Percentiles rank a stretch among this genome's conserved stretches.
These are phyloP conservation scores for Orthonyx spaldingii DNA, from an alignment of 2,113 vertebrate species.

Conservation along the genomic window DNA sequence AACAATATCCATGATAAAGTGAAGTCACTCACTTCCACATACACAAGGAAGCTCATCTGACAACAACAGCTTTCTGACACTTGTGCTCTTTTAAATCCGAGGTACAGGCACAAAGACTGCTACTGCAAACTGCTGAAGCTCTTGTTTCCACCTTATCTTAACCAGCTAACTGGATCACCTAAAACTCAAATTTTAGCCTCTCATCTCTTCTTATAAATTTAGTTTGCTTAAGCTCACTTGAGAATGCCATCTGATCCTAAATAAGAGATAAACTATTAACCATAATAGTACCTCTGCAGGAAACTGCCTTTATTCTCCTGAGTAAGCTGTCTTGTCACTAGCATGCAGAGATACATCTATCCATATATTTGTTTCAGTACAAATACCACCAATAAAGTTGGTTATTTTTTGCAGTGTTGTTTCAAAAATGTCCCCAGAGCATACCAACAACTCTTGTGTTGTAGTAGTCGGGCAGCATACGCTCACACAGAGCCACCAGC, in stretches of 20 bases:
- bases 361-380: not conserved
- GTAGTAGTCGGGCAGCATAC: slow-evolving; percentile 98
- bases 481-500: slow-evolving; percentile 93
- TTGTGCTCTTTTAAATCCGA: not conserved
- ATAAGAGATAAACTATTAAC: not conserved
- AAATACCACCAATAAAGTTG: not conserved
- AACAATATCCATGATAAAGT: not conserved
- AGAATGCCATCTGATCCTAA: not conserved
- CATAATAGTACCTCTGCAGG: not conserved
- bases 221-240: not conserved
- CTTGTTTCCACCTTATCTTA: not conserved
- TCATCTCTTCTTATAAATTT: not conserved
- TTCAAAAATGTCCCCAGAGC: slow-evolving; percentile 18
- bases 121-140: not conserved
- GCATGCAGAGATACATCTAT: not conserved
- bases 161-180: not conserved
- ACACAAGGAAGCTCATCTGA: not conserved
- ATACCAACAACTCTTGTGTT: slow-evolving; percentile 97
- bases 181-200: not conserved
- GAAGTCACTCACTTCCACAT: not conserved
- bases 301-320: not conserved
- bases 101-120: not conserved
- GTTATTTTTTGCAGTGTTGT: not conserved
- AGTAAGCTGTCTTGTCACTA: not conserved
- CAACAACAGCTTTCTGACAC: not conserved